phyloP scores from a whole-genome alignment of 2,797 vertebrate species.

The Karalla daura region DNA sequence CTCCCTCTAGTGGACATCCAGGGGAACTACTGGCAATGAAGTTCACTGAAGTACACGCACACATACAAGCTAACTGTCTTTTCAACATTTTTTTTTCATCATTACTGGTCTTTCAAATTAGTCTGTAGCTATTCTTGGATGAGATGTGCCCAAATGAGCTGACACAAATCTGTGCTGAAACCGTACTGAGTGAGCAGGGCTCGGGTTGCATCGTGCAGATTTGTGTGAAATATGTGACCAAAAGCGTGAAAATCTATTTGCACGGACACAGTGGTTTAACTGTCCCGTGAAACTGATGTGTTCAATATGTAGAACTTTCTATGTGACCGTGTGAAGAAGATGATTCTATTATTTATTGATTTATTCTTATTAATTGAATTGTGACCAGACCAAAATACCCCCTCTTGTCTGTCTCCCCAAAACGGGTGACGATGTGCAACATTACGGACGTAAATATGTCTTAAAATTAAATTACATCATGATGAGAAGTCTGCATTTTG shows the following conservation, averaged over 20 bases:
- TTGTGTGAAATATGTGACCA: slow-evolving; percentile 68
- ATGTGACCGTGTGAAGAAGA: slow-evolving; percentile 92
- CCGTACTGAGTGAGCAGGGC: slow-evolving; percentile 49
- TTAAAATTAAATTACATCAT: slow-evolving; percentile 80
- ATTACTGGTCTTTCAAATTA: too few species aligned
- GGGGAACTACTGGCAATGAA: too few species aligned
- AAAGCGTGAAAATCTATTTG: slow-evolving; percentile 85
- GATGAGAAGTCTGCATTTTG: slow-evolving; percentile 27
- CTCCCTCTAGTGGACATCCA: too few species aligned
- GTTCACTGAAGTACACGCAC: too few species aligned
- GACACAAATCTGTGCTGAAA: slow-evolving; percentile 55
- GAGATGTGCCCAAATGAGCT: too few species aligned
- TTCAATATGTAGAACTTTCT: slow-evolving; percentile 92
- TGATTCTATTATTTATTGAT: slow-evolving; percentile 83
- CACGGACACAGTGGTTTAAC: slow-evolving; percentile 86
- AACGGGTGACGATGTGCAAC: slow-evolving; percentile 71
- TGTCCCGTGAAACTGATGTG: slow-evolving; percentile 92
- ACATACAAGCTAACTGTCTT: too few species aligned
- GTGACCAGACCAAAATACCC: slow-evolving; percentile 72
- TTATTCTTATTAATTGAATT: slow-evolving; percentile 76
- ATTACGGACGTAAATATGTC: slow-evolving; percentile 78
- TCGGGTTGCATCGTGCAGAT: slow-evolving; percentile 41
- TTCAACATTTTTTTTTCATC: too few species aligned
- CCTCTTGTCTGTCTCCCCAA: slow-evolving; percentile 76
- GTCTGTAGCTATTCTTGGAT: too few species aligned